Conservation (phyloP, 2,888 invertebrate species). For the Synergus japonicus region DNA sequence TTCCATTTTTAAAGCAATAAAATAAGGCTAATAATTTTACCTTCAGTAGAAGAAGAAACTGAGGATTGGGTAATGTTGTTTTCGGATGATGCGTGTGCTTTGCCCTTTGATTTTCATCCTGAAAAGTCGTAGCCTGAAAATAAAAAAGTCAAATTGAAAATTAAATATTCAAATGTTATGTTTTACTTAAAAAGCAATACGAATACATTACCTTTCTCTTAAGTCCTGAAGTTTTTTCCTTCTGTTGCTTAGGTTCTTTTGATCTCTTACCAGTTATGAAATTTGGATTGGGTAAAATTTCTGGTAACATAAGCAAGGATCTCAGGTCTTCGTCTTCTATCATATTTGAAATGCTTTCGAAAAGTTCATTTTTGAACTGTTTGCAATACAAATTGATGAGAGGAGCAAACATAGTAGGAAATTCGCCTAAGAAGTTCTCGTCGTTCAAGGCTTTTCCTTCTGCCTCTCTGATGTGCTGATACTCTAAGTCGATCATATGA, state of each 20-base stretch:
- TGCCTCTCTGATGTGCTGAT: neutral
- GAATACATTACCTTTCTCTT: too few relatives aligned
- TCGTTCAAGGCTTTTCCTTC: neutral
- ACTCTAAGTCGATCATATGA: constrained; percentile 11
- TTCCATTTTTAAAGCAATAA: too few relatives aligned
- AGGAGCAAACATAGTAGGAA: neutral
- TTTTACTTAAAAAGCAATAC: too few relatives aligned
- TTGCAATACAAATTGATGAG: neutral
- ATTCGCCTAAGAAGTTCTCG: neutral
- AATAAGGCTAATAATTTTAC: too few relatives aligned
- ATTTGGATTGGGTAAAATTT: neutral
- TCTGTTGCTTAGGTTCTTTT: neutral
- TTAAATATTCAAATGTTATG: too few relatives aligned
- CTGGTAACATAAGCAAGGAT: neutral
- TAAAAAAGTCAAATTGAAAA: too few relatives aligned
- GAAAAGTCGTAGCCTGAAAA: too few relatives aligned
- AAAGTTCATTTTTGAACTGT: neutral
- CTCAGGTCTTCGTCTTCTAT: neutral
- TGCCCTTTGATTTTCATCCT: too few relatives aligned
- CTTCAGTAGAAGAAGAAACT: too few relatives aligned
- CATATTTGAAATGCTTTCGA: neutral
- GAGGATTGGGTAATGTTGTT: too few relatives aligned
- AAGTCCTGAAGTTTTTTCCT: neutral
- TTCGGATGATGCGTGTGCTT: too few relatives aligned
- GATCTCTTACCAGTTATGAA: neutral